phyloP scores from a whole-genome alignment of 2,113 vertebrate species.

The Rallus limicola region DNA sequence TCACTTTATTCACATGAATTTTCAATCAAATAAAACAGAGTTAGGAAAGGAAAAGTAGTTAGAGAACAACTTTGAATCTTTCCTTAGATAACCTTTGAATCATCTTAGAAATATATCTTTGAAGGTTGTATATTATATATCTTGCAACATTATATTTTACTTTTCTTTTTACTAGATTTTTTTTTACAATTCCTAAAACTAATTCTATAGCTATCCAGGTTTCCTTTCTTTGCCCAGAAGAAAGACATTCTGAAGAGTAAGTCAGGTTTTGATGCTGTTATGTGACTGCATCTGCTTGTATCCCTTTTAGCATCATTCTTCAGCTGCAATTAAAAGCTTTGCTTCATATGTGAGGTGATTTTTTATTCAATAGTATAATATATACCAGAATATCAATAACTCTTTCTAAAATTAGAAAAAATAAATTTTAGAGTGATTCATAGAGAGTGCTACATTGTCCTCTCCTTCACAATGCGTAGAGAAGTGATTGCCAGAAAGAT shows the following conservation, averaged over 20 bases:
- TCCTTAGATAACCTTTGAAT: neutral
- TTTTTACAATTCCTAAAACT: neutral
- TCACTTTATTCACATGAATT: neutral
- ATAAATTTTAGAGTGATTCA: neutral
- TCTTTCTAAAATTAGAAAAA: neutral
- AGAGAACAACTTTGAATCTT: neutral
- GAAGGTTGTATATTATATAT: neutral
- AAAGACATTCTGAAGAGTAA: neutral
- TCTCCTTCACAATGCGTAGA: neutral
- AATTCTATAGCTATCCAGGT: neutral
- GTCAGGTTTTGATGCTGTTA: fast-evolving
- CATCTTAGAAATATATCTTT: neutral
- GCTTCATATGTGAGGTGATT: neutral
- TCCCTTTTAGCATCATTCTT: neutral
- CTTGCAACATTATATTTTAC: neutral
- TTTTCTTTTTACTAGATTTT: neutral
- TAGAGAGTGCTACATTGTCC: neutral
- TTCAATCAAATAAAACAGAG: neutral
- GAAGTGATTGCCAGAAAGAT: neutral
- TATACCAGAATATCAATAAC: neutral
- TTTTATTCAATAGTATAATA: neutral
- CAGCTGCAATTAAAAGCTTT: neutral
- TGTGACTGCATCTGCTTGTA: neutral
- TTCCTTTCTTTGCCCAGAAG: neutral
- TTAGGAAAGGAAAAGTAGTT: neutral